Conservation (phyloP, 2,888 invertebrate species). For the Protonemura montana region DNA sequence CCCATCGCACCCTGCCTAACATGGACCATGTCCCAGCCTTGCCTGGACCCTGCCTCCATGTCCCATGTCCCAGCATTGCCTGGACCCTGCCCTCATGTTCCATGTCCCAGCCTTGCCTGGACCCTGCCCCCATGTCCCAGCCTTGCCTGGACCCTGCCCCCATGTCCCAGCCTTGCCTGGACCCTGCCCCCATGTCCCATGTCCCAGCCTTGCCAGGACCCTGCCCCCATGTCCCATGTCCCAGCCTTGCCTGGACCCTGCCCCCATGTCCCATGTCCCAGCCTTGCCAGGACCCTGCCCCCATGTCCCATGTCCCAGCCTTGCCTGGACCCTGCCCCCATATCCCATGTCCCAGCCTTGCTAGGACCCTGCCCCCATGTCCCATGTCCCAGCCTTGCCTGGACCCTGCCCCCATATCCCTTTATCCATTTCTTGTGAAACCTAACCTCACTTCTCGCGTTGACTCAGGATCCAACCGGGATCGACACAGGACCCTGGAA, state of each 20-base stretch:
- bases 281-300: background rate
- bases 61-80: too few species aligned
- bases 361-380: background rate
- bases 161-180: constrained; percentile 1
- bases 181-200: background rate
- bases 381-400: constrained; percentile 16
- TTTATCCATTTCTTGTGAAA: background rate
- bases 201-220: background rate
- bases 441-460: background rate
- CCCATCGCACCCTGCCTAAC: too few species aligned
- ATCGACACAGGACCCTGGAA: too few species aligned
- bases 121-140: background rate
- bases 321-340: background rate
- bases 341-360: background rate
- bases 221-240: background rate
- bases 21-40: too few species aligned
- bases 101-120: too few species aligned
- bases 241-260: background rate
- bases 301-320: background rate
- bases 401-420: background rate
- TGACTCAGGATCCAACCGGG: too few species aligned
- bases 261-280: constrained; percentile 14
- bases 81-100: too few species aligned
- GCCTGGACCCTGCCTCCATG: too few species aligned
- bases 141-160: background rate